Base-by-base conservation (phyloP, 2,888 invertebrate genomes). In the Acrocyrtus sp. region DNA sequence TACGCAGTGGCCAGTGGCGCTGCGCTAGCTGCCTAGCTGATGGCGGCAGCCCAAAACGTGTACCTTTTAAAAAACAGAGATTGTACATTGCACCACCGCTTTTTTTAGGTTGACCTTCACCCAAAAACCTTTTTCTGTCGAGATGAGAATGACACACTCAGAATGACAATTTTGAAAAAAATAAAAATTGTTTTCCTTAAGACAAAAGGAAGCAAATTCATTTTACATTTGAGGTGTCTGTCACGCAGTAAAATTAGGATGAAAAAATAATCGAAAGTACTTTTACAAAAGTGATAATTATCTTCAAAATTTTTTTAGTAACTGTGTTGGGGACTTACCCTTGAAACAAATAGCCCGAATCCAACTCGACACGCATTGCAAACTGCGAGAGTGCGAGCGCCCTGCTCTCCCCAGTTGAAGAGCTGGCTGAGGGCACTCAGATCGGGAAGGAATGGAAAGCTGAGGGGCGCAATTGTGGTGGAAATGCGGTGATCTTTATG, bases 341-440 rank as follows among this genome's bases (percentile, higher is more conserved):
- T 75, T 21, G 73, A 68, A 66, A 79, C 72, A 56, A 80, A 80
- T 8, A 80, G 72, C 39, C 78, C 79, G 47, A 79, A 77, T 41
- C 76, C 80, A 19, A 80, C 80, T 65, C 74, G 72, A 45, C 80
- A 80, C 3, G 80, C 80, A 56, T 80, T 74, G 50, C 80, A 80
- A 43, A 78, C 70, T 17, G 80, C 78, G 54, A 75, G 51, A 3
- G 78, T 74, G 27, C 72, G 67, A 1, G 74, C 78, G 15, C 77
- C 67, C 29, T 78, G 75, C 34, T 75, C 73, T 50, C 75, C 76
- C 74, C 77, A 77, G 26, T 77, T 74, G 60, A 80, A 80, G 10
- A 80, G 63, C 51, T 78, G 78, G n/a, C 77, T 62, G 12, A 80
- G 68, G 21, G 76, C 75, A 60, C 78, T 72, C 29, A 80, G 58